Base-by-base conservation (phyloP, 2,888 invertebrate genomes). In the Cerceris rybyensis region DNA sequence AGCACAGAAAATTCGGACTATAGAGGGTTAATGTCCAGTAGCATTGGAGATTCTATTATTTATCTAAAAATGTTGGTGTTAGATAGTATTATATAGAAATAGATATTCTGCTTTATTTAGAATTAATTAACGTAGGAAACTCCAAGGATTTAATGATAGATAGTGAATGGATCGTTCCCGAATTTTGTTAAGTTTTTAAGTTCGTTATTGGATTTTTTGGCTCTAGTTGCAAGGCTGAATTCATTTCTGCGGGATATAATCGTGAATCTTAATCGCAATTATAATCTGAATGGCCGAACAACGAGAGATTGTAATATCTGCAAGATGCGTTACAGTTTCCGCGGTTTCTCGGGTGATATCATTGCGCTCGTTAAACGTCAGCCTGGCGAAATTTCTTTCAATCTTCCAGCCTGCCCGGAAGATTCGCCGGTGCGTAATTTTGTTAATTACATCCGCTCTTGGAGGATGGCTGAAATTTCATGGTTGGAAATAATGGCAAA, bases 341-440 rank as follows among this genome's bases (percentile, higher is more conserved):
- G 61, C 73, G 46, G 64, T 70, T 64, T 74, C 73, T 70, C 70
- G 64, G 50, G 50, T 16, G 50, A 69, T 55, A 73, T 16, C 55
- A 9, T 46, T 57, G 43, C 39, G 74, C 74, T 70, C 74, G 70
- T 74, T 74, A 74, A 74, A 64, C 70, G 63, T 43, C 54, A 55
- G 69, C 63, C 74, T 64, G 64, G 64, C 54, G 70, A 74, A 74
- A 74, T 70, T 74, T 70, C 11, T 61, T 55, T 46, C 49, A 64
- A 74, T 64, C 74, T 49, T 57, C 55, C 49, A 63, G 55, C 69
- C 70, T 41, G 55, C 9, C 39, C 9, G 5, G 39, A 50, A 50
- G 50, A n/a, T 50, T n/a, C n/a, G n/a, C 28, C 55, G 8, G 28
- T 7, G 13, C 28, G 7, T 17, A 17, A 57, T 17, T 57, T 57